These are phyloP conservation scores for Paramuricea clavata DNA, from an alignment of 92 coral and sea anemone species.

Conservation along the genomic window DNA sequence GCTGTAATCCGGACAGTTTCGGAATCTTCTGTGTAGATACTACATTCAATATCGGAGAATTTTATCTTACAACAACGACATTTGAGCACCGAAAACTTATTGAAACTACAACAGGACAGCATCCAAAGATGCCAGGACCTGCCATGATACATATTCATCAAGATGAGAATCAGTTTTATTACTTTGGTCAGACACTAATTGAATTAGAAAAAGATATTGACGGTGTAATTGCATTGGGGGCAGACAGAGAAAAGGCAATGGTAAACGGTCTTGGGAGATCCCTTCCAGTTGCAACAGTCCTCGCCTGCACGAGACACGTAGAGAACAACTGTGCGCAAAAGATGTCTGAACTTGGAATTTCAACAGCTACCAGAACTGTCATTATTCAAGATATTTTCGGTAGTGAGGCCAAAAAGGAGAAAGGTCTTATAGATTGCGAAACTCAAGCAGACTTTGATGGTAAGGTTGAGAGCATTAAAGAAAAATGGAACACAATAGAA, in stretches of 20 bases:
- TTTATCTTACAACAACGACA: too few species aligned
- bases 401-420: slow-evolving; percentile 29
- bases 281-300: slow-evolving; percentile 48
- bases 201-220: slow-evolving; percentile 49
- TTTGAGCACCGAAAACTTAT: too few species aligned
- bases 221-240: slow-evolving; percentile 47
- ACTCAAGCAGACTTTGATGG: slow-evolving; percentile 46
- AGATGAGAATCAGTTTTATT: slow-evolving; percentile 38
- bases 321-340: slow-evolving; percentile 8
- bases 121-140: slow-evolving; percentile 18
- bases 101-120: too few species aligned
- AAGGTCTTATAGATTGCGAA: slow-evolving; percentile 43
- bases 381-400: slow-evolving; percentile 33
- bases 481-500: neutral
- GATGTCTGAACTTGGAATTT: too few species aligned
- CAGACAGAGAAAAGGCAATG: slow-evolving; percentile 51
- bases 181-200: slow-evolving; percentile 49
- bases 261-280: slow-evolving; percentile 40
- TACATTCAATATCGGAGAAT: too few species aligned
- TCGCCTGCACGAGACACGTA: slow-evolving; percentile 58
- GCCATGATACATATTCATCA: slow-evolving; percentile 41
- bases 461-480: neutral
- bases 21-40: too few species aligned
- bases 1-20: too few species aligned
- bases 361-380: slow-evolving; percentile 12